Evolutionary conservation across 2,113 vertebrate genomes (phyloP), one percentile per base, ranked within the genome.

Genomic region (Polypterus senegalus): DNA sequence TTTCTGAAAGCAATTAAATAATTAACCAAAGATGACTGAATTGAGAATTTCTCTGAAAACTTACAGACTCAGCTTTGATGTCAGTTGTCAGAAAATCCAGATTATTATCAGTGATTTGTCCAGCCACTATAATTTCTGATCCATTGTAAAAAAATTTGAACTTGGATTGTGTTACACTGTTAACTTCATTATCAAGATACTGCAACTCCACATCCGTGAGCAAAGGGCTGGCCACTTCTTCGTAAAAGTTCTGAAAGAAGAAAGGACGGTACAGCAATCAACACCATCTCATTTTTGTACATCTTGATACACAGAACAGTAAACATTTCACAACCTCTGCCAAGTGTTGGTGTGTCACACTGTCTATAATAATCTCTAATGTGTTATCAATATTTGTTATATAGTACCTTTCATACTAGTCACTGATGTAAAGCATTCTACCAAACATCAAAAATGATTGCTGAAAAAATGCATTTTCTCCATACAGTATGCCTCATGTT

Each of bases 71-170:
- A 1, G 84, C 90, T 46, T 71, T 72, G 65, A 88, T 76, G 6
- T 83, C 70, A 0, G 81, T 77, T 54, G 48, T 70, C 60, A 92
- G 83, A 47, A 55, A 77, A 44, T 78, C 74, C 56, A 81, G 65
- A 53, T 79, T 63, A 60, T 89, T 77, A 70, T 90, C 77, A 43
- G 69, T 71, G 61, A 93, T 77, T 68, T 76, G 68, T 6, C 90
- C 90, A 0, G 88, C 82, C 27, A 92, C 89, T 62, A 89, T 73
- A 9, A 92, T 90, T 79, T 92, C 89, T 0, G 90, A 91, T 71
- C 90, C 91, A 3, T 88, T 85, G 1, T 90, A 91, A 69, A 87
- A 88, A 49, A 85, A 83, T 54, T 76, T 86, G 59, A 91, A 90
- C 43, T 59, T 81, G 64, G 82, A 81, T 71, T 85, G 74, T 58